A percentile compares a stretch with the other conserved stretches of the same genome.
phyloP scores from a whole-genome alignment of 2,888 invertebrate genomes.

The Leptopilina syphax region DNA sequence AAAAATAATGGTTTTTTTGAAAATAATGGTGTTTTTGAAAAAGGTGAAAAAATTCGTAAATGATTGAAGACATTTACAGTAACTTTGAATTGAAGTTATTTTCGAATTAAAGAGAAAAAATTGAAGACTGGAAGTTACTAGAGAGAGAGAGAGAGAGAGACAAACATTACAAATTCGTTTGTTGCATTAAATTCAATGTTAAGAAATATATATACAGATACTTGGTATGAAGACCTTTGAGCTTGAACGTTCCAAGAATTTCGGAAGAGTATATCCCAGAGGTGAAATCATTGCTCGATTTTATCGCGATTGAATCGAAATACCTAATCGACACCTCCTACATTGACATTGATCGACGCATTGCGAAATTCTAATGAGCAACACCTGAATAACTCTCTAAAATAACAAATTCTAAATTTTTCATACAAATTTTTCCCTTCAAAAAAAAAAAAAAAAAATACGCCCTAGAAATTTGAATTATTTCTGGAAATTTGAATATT shows the following conservation, averaged over 20 bases:
- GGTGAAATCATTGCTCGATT: slow-evolving; percentile 44
- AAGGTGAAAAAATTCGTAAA: no score
- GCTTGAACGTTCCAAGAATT: slow-evolving; percentile 46
- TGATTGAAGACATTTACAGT: no score
- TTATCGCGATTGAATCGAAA: slow-evolving; percentile 57
- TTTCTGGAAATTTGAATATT: no score
- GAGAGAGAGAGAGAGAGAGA: no score
- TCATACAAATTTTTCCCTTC: no score
- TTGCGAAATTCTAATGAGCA: neutral
- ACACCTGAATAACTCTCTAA: neutral
- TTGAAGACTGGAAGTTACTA: no score
- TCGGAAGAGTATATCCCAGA: slow-evolving; percentile 47
- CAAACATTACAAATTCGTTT: slow-evolving; percentile 36
- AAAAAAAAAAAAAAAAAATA: no score
- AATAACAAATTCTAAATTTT: neutral
- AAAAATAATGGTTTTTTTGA: no score
- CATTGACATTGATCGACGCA: slow-evolving; percentile 24
- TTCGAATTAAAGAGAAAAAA: no score
- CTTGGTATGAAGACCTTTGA: slow-evolving; percentile 48
- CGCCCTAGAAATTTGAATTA: no score
- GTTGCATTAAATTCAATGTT: slow-evolving; percentile 42
- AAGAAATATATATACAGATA: slow-evolving; percentile 37
- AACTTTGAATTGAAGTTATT: no score
- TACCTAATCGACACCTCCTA: slow-evolving; percentile 54
- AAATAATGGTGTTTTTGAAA: no score